Conservation (phyloP, 2,797 vertebrate species). For the Sebastes flavidus region DNA sequence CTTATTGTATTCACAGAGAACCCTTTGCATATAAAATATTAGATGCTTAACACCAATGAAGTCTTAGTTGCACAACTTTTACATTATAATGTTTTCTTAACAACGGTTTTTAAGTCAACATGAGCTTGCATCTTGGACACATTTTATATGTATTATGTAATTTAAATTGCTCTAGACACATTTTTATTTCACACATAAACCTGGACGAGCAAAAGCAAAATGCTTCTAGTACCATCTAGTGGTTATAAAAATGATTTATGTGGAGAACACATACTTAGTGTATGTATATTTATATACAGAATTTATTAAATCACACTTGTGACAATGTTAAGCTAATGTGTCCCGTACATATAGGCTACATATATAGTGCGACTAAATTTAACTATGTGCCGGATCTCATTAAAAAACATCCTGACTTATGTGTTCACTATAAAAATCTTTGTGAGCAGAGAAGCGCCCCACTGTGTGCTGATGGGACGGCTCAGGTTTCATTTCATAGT, state of each 20-base stretch:
- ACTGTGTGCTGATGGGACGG: conserved; percentile 32
- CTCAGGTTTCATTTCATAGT: conserved; percentile 27
- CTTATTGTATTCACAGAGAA: not conserved
- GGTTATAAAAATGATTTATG: conserved; percentile 54
- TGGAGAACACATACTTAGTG: not conserved
- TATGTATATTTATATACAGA: not conserved
- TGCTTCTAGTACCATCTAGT: conserved; percentile 91
- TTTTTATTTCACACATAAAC: conserved; percentile 12
- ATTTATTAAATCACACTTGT: conserved; percentile 42
- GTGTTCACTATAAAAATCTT: conserved; percentile 17
- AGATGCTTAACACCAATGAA: not conserved
- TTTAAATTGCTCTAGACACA: conserved; percentile 37
- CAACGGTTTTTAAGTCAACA: not conserved
- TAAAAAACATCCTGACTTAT: conserved; percentile 42
- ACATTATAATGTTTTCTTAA: not conserved
- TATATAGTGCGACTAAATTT: conserved; percentile 38
- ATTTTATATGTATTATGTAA: conserved; percentile 43
- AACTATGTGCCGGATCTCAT: conserved; percentile 33
- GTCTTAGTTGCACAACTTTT: not conserved
- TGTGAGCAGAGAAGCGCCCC: conserved; percentile 30
- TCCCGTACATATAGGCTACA: not conserved
- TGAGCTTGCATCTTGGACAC: not conserved
- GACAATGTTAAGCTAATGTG: conserved; percentile 30
- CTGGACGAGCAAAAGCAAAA: conserved; percentile 47
- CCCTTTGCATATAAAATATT: not conserved